Base-by-base conservation (phyloP, 2,888 invertebrate genomes). In the Cheiracanthium punctorium region DNA sequence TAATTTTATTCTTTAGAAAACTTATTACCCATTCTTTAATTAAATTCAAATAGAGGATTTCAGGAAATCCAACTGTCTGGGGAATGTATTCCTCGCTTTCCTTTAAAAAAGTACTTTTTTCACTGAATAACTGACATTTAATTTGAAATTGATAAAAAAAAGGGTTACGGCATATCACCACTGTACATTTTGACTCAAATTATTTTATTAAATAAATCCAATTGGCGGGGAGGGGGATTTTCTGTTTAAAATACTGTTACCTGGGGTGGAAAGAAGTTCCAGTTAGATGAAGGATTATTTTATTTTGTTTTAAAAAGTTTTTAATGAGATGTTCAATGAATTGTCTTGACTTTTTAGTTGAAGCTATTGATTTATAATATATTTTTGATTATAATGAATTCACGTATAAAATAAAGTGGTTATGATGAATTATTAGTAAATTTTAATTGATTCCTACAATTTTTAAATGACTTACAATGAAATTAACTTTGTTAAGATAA, bases 301-400 rank as follows among this genome's bases (percentile, higher is more conserved):
- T n/a, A 48, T 48, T n/a, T n/a, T n/a, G n/a, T n/a, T n/a, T n/a
- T 24, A 58, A 58, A 58, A 58, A 58, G 24, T 24, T 7, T 58
- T 58, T 58, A 58, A 58, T 58, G 58, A 58, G 58, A 58, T 58
- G 24, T 58, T 58, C 7, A 58, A 58, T 48, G 58, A 58, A 58
- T 24, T 58, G 1, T 58, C 24, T 58, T 24, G 5, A 37, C 4
- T 37, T 37, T 10, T 37, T 37, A n/a, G n/a, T n/a, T n/a, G n/a
- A n/a, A n/a, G n/a, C n/a, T n/a, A n/a, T n/a, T n/a, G n/a, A n/a
- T n/a, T n/a, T n/a, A n/a, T n/a, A n/a, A n/a, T n/a, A n/a, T n/a
- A n/a, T 58, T 58, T 48, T 48, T 17, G 48, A 17, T 17, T 10
- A 10, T 20, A 4, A 4, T 1, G 58, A 24, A 58, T 58, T 58